A percentile compares a stretch with the other conserved stretches of the same genome.
These are phyloP conservation scores for Sebastes miniatus DNA, from an alignment of 2,797 vertebrate species.

Conservation along the genomic window DNA sequence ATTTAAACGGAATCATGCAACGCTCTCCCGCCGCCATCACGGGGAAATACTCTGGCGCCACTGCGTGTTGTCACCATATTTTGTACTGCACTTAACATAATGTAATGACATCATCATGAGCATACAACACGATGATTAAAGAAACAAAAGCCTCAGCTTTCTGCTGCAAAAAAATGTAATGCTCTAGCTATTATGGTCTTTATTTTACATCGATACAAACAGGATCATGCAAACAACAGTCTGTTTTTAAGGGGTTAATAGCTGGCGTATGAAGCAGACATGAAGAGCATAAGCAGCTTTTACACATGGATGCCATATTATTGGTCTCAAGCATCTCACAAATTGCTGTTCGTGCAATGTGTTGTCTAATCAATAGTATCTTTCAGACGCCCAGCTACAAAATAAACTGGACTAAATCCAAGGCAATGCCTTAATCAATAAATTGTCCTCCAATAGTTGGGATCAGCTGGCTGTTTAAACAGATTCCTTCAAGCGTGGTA, in stretches of 20 bases:
- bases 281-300: constrained; percentile 4
- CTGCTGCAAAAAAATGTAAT: no score
- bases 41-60: no score
- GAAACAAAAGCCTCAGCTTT: no score
- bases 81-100: no score
- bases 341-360: constrained; percentile 3
- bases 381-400: constrained; percentile 11
- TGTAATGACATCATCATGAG: no score
- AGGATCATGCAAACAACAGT: no score
- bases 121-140: no score
- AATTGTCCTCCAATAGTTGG: constrained; percentile 13
- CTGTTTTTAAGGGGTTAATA: background rate
- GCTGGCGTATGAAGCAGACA: background rate
- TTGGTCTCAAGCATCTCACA: constrained; percentile 10
- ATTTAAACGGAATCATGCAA: no score
- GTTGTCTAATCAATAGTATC: constrained; percentile 36
- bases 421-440: constrained; percentile 37
- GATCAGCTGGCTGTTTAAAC: constrained; percentile 38
- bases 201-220: no score
- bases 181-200: no score
- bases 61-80: no score
- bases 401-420: constrained; percentile 28
- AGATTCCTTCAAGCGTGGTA: constrained; percentile 23
- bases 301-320: background rate
- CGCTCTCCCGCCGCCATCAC: fast-evolving